Base-by-base conservation (phyloP, 1,140 invertebrate species). In the Caenorhabditis tropicalis region DNA sequence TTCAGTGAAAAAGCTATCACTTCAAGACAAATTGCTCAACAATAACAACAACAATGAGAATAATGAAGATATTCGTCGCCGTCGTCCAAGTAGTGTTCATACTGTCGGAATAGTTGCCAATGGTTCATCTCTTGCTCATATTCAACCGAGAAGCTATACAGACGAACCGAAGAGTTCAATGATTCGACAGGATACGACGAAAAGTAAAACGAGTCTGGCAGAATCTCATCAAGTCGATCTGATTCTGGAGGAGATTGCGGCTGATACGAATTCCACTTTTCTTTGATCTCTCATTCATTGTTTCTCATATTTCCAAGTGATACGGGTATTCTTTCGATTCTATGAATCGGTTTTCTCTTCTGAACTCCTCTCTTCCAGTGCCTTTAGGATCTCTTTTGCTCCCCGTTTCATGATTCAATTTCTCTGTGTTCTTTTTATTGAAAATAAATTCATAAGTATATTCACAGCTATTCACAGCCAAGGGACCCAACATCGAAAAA, bases 211-310 rank as follows among this genome's bases (percentile, higher is more conserved):
- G n/a, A 82, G 53, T 58, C 16, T 82, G 1, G 48, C 49, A n/a
- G 81, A 82, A 60, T 46, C 53, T 33, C 53, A 79, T 39, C 83
- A 85, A 29, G 79, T 85, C 36, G 83, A 85, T 39, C n/a, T 85
- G 19, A 79, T 85, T 49, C 39, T 85, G 15, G 83, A 85, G n/a
- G 74, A 85, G 39, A 85, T 85, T 29, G 79, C 83, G 1, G 79
- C 74, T 0, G 56, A 85, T 24, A 65, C 65, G n/a, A 15, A 85
- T 9, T 79, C 83, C 10, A 85, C 83, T 10, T 85, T 85, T 36
- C 79, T 85, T n/a, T 85, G 33, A 56, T 82, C 36, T 51, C 48
- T 39, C 49, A 12, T 31, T 43, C 10, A 21, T 33, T 31, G 6
- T 24, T 31, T 53, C n/a, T 12, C 48, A 6, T 27, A 48, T 81